Base-by-base conservation (phyloP, 2,797 vertebrate species). In the Enteromius radiatus region DNA sequence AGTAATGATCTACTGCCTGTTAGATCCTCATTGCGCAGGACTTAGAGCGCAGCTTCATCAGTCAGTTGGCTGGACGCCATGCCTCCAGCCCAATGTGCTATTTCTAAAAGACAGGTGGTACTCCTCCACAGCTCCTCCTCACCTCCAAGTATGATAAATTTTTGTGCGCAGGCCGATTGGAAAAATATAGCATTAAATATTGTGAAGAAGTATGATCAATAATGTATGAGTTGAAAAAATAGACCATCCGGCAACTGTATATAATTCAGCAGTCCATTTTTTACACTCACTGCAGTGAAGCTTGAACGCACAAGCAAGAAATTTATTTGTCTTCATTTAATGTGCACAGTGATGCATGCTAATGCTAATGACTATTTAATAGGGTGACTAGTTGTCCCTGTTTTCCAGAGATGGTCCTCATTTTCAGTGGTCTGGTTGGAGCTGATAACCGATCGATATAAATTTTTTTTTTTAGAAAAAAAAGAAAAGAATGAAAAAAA, bases 21-120 rank as follows among this genome's bases (percentile, higher is more conserved):
- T 91, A 92, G 89, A 90, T 92, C 88, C 90, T 93, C 88, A 91
- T 91, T 93, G 94, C 90, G 88, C 88, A 88, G 89, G 88, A 89
- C 92, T 93, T 90, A 91, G 89, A 88, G 89, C 89, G 88, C 86
- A 88, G 83, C 70, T 93, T 90, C 86, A 92, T 93, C 91, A 92
- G 84, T 81, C 88, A 54, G 36, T 85, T 83, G 92, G 89, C 89
- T 86, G 77, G 64, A 69, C 45, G 89, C 89, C 89, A 89, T 87
- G 80, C 61, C 86, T 91, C 84, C 47, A 52, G 71, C 73, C 73
- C 83, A 78, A 69, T 82, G 64, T 77, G 61, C 76, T 73, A 87
- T 86, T 82, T 83, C 47, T 79, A 52, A 78, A 71, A 86, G 80
- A 80, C 49, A 73, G 73, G 45, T 26, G 69, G 65, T 63, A 33